phyloP scores from a whole-genome alignment of 2,797 vertebrate genomes.

The Leptatherina wallacei region DNA sequence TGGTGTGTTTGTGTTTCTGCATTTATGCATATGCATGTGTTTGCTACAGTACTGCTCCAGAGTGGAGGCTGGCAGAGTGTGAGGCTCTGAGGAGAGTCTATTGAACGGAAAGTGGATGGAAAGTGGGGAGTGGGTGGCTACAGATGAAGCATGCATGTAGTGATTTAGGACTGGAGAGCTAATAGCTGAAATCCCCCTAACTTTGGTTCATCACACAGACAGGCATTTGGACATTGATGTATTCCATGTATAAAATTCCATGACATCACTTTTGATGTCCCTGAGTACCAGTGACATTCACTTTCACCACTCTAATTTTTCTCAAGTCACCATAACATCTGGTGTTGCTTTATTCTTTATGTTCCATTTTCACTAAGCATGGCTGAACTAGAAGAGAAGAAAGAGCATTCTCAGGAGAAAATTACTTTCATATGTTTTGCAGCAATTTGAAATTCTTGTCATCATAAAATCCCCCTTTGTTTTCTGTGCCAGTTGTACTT shows the following conservation, averaged over 20 bases:
- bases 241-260: conserved; percentile 21
- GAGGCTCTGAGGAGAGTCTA: conserved; percentile 39
- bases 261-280: conserved; percentile 30
- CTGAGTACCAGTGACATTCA: conserved; percentile 27
- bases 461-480: conserved; percentile 31
- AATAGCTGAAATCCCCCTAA: conserved; percentile 46
- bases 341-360: conserved; percentile 48
- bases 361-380: conserved; percentile 42
- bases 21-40: conserved; percentile 23
- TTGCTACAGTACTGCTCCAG: conserved; percentile 39
- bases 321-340: conserved; percentile 54
- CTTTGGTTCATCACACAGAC: conserved; percentile 23
- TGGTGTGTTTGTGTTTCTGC: not conserved
- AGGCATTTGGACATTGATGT: conserved; percentile 18
- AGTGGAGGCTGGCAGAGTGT: conserved; percentile 40
- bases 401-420: conserved; percentile 33
- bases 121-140: conserved; percentile 62
- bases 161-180: conserved; percentile 34
- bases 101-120: conserved; percentile 57
- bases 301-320: conserved; percentile 45
- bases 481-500: conserved; percentile 39
- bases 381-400: conserved; percentile 27
- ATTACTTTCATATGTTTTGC: conserved; percentile 56
- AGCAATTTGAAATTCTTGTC: conserved; percentile 32
- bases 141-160: conserved; percentile 43